These are phyloP conservation scores for Cyrtodaria siliqua DNA, from an alignment of 2,888 invertebrate genomes.

Conservation along the genomic window DNA sequence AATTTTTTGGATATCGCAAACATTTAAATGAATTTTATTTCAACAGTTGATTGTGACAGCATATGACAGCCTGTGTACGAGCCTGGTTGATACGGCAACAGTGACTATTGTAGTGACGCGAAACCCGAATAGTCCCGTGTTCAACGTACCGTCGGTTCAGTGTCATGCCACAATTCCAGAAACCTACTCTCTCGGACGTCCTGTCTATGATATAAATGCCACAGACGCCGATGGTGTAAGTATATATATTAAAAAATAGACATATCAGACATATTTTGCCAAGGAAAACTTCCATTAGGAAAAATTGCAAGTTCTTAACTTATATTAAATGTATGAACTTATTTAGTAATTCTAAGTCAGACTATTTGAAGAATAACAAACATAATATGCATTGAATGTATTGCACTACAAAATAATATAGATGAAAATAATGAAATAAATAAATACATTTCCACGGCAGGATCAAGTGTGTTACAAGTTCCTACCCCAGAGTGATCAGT, in stretches of 20 bases:
- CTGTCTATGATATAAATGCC: slow-evolving; percentile 67
- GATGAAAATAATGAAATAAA: no score
- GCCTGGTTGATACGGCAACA: slow-evolving; percentile 64
- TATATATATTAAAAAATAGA: no score
- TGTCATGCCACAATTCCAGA: slow-evolving; percentile 69
- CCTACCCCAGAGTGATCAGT: slow-evolving; percentile 43
- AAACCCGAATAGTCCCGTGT: slow-evolving; percentile 69
- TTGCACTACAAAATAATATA: no score
- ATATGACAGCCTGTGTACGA: slow-evolving; percentile 67
- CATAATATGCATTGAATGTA: no score
- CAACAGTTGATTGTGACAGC: slow-evolving; percentile 69
- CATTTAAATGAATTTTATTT: slow-evolving; percentile 4
- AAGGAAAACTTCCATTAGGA: no score
- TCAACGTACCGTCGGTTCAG: slow-evolving; percentile 32
- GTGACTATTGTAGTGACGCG: slow-evolving; percentile 67
- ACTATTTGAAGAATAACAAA: no score
- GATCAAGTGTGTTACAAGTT: slow-evolving; percentile 69
- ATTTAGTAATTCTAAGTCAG: no score
- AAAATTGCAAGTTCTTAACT: no score
- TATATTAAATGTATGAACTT: no score
- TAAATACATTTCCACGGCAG: no score
- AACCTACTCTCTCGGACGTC: slow-evolving; percentile 55
- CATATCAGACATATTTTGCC: no score
- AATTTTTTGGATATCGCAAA: no score
- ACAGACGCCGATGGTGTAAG: slow-evolving; percentile 72